phyloP scores from a whole-genome alignment of 2,113 vertebrate genomes.

The Pogonocichla stellata region DNA sequence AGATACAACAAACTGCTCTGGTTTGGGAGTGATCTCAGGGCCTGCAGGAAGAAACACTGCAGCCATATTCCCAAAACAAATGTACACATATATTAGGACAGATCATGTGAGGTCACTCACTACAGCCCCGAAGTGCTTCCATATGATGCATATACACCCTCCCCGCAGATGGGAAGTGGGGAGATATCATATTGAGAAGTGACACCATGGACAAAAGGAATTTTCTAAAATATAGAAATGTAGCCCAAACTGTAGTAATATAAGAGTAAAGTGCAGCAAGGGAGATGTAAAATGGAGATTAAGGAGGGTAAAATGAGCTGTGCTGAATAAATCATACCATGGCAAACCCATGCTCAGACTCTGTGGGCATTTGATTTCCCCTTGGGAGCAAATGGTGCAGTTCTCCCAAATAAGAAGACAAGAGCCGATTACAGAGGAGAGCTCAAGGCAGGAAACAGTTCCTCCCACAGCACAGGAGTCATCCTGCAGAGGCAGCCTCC shows the following conservation, averaged over 20 bases:
- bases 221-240: conserved; percentile 44
- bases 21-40: background rate
- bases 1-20: background rate
- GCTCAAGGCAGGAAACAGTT: background rate
- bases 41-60: background rate
- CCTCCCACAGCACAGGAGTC: background rate
- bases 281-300: conserved; percentile 59
- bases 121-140: background rate
- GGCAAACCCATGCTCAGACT: conserved; percentile 9
- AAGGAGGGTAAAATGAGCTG: conserved; percentile 58
- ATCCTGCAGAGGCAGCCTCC: background rate
- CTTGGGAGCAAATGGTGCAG: background rate
- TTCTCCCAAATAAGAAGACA: background rate
- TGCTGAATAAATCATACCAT: background rate
- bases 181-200: background rate
- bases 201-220: background rate
- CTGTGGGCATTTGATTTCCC: background rate
- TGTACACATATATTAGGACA: background rate
- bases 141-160: background rate
- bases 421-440: background rate
- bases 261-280: conserved; percentile 56
- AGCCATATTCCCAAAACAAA: background rate
- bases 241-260: conserved; percentile 50
- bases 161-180: background rate
- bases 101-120: background rate